Conservation (phyloP, 2,888 invertebrate genomes). For the Cloeon dipterum region DNA sequence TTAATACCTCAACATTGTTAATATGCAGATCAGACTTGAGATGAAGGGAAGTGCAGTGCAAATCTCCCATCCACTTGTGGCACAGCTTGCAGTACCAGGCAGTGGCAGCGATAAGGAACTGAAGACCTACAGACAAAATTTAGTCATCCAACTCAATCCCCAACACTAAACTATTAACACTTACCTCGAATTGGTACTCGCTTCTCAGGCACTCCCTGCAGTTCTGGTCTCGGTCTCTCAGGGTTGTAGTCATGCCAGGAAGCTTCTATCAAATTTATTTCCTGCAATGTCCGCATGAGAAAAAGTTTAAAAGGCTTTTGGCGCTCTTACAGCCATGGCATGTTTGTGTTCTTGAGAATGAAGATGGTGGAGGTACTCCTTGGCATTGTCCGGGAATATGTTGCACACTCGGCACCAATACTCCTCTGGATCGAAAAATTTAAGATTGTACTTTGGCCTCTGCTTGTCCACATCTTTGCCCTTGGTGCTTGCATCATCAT, state of each 20-base stretch:
- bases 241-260: conserved; percentile 46
- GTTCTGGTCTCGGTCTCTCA: conserved; percentile 27
- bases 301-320: conserved; percentile 7
- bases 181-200: conserved; percentile 61
- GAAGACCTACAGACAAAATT: conserved; percentile 36
- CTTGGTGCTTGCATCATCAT: too few species aligned
- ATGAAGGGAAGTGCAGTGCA: conserved; percentile 70
- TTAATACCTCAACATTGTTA: conserved; percentile 46
- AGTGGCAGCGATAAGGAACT: conserved; percentile 68
- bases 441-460: too few species aligned
- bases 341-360: conserved; percentile 56
- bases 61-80: conserved; percentile 67
- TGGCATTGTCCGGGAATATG: conserved; percentile 67
- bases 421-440: conserved; percentile 73
- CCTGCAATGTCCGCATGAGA: conserved; percentile 17
- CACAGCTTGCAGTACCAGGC: conserved; percentile 82
- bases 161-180: too few species aligned
- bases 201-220: conserved; percentile 46
- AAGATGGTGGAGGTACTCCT: conserved; percentile 63
- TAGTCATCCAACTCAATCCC: conserved; percentile 4
- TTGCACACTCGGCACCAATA: conserved; percentile 78
- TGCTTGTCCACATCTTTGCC: too few species aligned
- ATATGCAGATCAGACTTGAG: conserved; percentile 58
- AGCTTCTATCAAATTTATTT: conserved; percentile 37
- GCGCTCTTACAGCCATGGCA: conserved; percentile 15